A percentile compares a stretch with the other conserved stretches of the same genome.
Conservation (phyloP, 2,888 invertebrate species). For the Macrosiphum euphorbiae region DNA sequence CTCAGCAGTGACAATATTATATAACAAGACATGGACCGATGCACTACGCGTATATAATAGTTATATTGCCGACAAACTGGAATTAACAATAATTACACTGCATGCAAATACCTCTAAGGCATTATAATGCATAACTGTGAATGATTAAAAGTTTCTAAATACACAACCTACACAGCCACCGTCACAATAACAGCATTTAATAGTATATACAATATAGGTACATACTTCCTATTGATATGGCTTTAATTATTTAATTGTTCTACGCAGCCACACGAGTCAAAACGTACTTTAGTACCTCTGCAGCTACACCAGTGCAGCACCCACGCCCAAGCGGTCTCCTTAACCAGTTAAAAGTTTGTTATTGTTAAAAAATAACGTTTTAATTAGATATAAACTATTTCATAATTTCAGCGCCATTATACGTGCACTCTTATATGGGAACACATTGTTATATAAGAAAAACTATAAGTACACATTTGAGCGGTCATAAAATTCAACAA, state of each 20-base stretch:
- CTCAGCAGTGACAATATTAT: not conserved
- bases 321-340: too few species aligned
- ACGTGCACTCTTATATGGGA: not conserved
- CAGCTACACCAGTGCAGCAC: not conserved
- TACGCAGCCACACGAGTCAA: too few species aligned
- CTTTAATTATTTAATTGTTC: not conserved
- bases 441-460: not conserved
- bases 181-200: not conserved
- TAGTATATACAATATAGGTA: too few species aligned
- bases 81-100: not conserved
- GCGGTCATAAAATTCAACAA: not conserved
- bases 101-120: not conserved
- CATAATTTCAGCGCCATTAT: not conserved
- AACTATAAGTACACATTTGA: not conserved
- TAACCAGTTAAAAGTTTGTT: not conserved
- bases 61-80: not conserved
- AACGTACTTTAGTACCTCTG: not conserved
- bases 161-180: not conserved
- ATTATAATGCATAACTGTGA: not conserved
- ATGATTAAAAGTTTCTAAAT: not conserved
- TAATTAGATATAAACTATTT: not conserved
- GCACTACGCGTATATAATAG: not conserved
- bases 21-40: not conserved
- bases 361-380: not conserved
- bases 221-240: not conserved